phyloP scores from a whole-genome alignment of 1,140 invertebrate genomes.

The Holotrichia oblita region DNA sequence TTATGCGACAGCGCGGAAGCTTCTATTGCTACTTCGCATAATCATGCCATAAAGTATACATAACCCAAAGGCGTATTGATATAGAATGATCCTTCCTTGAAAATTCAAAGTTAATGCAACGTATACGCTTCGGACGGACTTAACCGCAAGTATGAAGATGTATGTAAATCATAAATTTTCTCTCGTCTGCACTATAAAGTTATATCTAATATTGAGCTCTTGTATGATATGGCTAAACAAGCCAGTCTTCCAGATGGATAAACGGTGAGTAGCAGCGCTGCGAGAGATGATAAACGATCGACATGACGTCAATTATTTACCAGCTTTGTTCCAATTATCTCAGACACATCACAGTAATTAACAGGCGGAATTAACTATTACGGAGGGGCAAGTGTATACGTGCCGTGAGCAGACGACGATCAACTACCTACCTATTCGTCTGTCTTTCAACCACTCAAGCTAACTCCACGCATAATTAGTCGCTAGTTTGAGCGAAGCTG shows the following conservation, averaged over 20 bases:
- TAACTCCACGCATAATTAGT: too few relatives aligned
- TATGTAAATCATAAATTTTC: too few relatives aligned
- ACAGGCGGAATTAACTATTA: constrained; percentile 20
- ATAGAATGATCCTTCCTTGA: too few relatives aligned
- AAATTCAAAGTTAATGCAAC: too few relatives aligned
- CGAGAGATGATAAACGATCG: background rate
- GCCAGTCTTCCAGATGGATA: background rate
- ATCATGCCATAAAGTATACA: too few relatives aligned
- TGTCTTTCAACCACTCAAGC: too few relatives aligned
- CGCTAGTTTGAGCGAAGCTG: background rate
- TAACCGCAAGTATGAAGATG: too few relatives aligned
- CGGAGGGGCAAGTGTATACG: background rate
- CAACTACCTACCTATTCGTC: background rate
- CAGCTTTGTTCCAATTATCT: constrained; percentile 30
- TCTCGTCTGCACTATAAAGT: background rate
- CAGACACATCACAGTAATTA: constrained; percentile 26
- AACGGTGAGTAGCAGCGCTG: background rate
- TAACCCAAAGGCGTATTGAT: too few relatives aligned
- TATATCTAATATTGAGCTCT: background rate
- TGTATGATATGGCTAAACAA: background rate
- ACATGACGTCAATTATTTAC: constrained; percentile 22
- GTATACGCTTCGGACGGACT: too few relatives aligned
- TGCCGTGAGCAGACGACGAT: background rate
- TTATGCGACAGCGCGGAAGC: too few relatives aligned
- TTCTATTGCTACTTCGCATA: too few relatives aligned